Evolutionary conservation across 2,888 invertebrate genomes (phyloP), one percentile per base, ranked within the genome.

Genomic region (Chesias legatella): DNA sequence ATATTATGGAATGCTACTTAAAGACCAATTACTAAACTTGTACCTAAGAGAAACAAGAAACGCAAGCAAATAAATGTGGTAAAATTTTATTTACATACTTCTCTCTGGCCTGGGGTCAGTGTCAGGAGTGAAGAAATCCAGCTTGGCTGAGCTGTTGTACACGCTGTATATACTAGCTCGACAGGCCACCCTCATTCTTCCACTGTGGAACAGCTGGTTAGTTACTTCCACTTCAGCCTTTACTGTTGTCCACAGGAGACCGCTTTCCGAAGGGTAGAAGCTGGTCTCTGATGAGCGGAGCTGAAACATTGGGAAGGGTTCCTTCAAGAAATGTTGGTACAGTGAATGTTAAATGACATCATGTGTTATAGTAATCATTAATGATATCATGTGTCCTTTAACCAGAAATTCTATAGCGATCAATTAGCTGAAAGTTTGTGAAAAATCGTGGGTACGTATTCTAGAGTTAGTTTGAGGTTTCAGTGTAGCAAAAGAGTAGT

Each of bases 101-200:
- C 94, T 91, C 73, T 94, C 94, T 10, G 94, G 94, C 59, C 94
- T 90, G 3, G 95, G 95, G 79, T 94, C 94, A 38, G 92, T 90
- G 31, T 92, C 91, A 43, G 92, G 92, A 42, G 92, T 90, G 46
- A 92, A 92, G 65, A 94, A 90, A 68, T 93, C 92, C 53, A 92
- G 79, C 63, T 92, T 93, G 36, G 92, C 92, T 40, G 90, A 90
- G 71, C 90, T 90, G 56, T 90, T 90, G 84, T 94, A 94, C 44
- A 94, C 88, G 25, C 91, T 90, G 39, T 91, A 90, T 54, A 95
- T 90, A 57, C 91, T 90, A 8, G 94, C 93, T 30, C 91, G 90
- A 69, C 95, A 95, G 36, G 92, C 91, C 27, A 95, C 89, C 40
- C 92, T 83, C 67, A 95, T 77, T 48, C 92, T 89, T 0, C 93